Evolutionary conservation across 2,113 vertebrate species (phyloP), one percentile per base, ranked within the genome.

Genomic region (Planiliza haematocheilus): DNA sequence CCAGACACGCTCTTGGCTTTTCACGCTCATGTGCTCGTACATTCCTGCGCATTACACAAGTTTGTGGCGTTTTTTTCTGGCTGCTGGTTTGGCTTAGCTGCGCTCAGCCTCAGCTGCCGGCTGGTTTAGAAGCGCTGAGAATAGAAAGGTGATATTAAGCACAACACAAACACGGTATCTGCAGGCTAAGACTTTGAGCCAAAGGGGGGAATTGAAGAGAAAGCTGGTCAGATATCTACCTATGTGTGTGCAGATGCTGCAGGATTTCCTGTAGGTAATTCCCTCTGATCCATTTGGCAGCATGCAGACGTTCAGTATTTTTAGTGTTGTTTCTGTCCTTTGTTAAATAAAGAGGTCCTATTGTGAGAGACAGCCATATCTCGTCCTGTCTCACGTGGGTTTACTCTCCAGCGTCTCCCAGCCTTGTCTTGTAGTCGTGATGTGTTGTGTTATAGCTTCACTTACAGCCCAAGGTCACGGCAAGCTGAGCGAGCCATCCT

Each of bases 141-240:
- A 86, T 86, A 83, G 75, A 87, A 80, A 46, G 70, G 37, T 65
- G 67, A 69, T 76, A 14, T 72, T 56, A 79, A 41, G 38, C 41
- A 2, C 42, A 73, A 49, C 43, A 50, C 53, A 63, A 74, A 76
- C 63, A 60, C 21, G 1, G 16, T 8, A 37, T 51, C 67, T 12
- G 17, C 6, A 7, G 43, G 20, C 4, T 36, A 57, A 81, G 65
- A 55, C 65, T 14, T 41, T 34, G 18, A 73, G 56, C 53, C 7
- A 10, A 5, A 21, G 42, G 12, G 13, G 42, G 74, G 68, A 55
- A 38, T 38, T 20, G 7, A 58, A 58, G 14, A 56, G 16, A 60
- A 68, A 61, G 59, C 50, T 10, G 0, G 0, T 72, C 36, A 17
- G 39, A 70, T 59, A 37, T 65, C 5, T 16, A 38, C 17, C 41